Percentiles rank a stretch among this genome's conserved stretches.
Evolutionary conservation across 2,113 vertebrate species (phyloP).

Genomic region (Elephantulus edwardii): DNA sequence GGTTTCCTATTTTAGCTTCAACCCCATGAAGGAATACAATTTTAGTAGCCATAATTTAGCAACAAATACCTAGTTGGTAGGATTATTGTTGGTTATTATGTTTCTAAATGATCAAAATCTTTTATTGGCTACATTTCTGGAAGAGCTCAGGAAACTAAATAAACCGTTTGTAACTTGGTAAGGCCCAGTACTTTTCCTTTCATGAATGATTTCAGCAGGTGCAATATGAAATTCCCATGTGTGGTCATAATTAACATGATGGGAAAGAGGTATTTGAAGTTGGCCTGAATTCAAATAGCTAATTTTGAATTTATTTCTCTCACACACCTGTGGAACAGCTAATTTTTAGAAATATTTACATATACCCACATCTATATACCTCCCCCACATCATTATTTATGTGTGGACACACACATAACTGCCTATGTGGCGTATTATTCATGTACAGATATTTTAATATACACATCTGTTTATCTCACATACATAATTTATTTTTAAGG

Average conservation of each 20-base stretch:
- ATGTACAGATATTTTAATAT: too few relatives aligned
- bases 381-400: too few relatives aligned
- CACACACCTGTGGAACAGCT: too few relatives aligned
- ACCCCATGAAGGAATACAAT: neutral
- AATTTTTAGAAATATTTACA: too few relatives aligned
- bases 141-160: neutral
- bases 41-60: neutral
- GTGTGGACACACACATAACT: too few relatives aligned
- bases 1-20: neutral
- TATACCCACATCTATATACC: too few relatives aligned
- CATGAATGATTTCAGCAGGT: neutral
- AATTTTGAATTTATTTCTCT: neutral
- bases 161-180: neutral
- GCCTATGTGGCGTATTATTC: too few relatives aligned
- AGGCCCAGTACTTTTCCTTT: constrained; percentile 42
- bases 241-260: constrained; percentile 6
- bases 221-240: neutral
- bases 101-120: neutral
- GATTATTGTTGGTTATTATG: neutral
- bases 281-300: constrained; percentile 59
- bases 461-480: too few relatives aligned
- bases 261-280: constrained; percentile 14
- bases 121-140: neutral
- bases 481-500: too few relatives aligned
- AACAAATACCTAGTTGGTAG: neutral